Evolutionary conservation across 1,140 invertebrate genomes (phyloP).

Genomic region (Brachionus calyciflorus): DNA sequence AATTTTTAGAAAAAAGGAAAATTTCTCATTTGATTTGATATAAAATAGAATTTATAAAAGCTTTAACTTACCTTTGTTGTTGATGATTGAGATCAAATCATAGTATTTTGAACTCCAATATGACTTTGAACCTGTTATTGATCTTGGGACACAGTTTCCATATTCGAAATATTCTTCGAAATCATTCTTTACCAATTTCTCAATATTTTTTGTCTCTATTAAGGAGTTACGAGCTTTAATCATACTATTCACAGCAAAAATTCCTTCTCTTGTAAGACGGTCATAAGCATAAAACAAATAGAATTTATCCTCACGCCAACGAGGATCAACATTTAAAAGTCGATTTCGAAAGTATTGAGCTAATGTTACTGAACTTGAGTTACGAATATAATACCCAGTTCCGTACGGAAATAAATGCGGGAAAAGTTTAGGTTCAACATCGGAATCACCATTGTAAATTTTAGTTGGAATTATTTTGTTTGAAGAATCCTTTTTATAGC

Average conservation of each 20-base stretch:
- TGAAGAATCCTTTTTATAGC: not conserved
- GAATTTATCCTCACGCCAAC: not conserved
- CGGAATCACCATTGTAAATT: not conserved
- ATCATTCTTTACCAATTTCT: not conserved
- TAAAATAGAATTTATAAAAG: no score
- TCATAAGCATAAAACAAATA: not conserved
- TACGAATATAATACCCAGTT: not conserved
- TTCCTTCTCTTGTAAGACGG: not conserved
- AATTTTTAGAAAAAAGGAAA: no score
- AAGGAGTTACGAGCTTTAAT: not conserved
- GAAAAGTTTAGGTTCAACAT: not conserved
- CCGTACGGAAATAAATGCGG: slow-evolving; percentile 1
- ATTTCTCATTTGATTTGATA: no score
- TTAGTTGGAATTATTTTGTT: not conserved
- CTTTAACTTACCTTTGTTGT: no score
- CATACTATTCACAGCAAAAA: not conserved
- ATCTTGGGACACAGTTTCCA: not conserved
- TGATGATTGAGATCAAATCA: no score
- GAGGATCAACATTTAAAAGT: not conserved
- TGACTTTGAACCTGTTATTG: not conserved
- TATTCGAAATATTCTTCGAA: not conserved
- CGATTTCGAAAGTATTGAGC: slow-evolving; percentile 8
- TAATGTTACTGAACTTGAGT: not conserved
- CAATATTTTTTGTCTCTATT: not conserved
- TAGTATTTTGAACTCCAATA: no score